Evolutionary conservation across 2,113 vertebrate species (phyloP), one percentile per base, ranked within the genome.

Genomic region (Carollia perspicillata): DNA sequence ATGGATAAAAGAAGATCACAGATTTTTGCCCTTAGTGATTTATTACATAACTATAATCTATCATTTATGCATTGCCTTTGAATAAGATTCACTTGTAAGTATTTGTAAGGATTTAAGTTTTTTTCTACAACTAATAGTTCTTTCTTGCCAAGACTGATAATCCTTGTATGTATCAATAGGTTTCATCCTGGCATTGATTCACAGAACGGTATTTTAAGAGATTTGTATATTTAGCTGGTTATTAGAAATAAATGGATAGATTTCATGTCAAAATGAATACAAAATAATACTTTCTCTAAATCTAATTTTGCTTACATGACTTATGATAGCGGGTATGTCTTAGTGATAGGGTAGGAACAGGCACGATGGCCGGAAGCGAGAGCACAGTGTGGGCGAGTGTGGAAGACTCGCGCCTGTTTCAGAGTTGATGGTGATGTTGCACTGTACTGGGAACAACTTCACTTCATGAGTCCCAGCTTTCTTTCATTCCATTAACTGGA

Each of bases 261-360:
- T n/a, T 72, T 55, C 30, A 89, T 68, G 30, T 5, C 66, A 87
- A 44, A 14, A 1, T 18, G 51, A 84, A 49, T 69, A 22, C 37
- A 75, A 47, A 80, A 42, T 11, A 26, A 78, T 83, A 17, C 4
- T 94, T 98, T 94, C 26, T 97, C 93, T 96, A 95, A 97, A 94
- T 96, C 63, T 95, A 93, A 3, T 42, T 28, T 96, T 96, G 91
- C 92, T 97, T 77, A 72, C 35, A 44, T 55, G 90, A 58, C 65
- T n/a, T 42, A 30, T 84, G 65, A 91, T 55, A 97, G 58, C 16
- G 85, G 53, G 71, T 74, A 69, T 69, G 42, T 83, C 88, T 44
- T 90, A 33, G 6, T 74, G 20, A 30, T 16, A 69, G 53, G 58
- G 74, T 63, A 17, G 12, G 75, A 94, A 94, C 23, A 40, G 69